phyloP scores from a whole-genome alignment of 2,888 invertebrate genomes.

The Gymnosoma rotundatum region DNA sequence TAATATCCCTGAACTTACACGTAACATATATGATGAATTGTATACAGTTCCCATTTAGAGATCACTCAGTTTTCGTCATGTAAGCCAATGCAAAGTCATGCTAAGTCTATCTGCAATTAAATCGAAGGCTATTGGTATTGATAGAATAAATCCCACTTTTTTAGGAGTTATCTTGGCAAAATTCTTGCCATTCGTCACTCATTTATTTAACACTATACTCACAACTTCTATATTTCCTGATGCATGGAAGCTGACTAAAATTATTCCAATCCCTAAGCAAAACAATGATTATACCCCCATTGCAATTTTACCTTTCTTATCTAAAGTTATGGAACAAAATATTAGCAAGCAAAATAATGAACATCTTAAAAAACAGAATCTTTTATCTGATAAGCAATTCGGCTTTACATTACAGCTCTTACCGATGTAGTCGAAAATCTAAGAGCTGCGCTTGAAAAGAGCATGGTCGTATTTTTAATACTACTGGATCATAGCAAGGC shows the following conservation, averaged over 20 bases:
- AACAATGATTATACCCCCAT: no score
- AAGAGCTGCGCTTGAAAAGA: neutral
- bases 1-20: no score
- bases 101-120: no score
- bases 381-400: no score
- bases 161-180: neutral
- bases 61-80: no score
- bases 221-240: conserved; percentile 1
- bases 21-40: no score
- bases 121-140: neutral
- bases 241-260: neutral
- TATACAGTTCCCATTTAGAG: no score
- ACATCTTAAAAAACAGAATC: no score
- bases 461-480: neutral
- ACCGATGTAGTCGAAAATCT: neutral
- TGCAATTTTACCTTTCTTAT: no score
- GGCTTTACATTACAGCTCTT: neutral
- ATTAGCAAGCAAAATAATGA: neutral
- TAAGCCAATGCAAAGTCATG: no score
- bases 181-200: neutral
- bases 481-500: conserved; percentile 5
- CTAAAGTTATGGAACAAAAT: no score
- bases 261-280: no score
- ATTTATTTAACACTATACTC: neutral
- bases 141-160: conserved; percentile 31